A percentile compares a stretch with the other conserved stretches of the same genome.
Conservation (phyloP, 2,113 vertebrate genomes). For the Colaptes auratus region DNA sequence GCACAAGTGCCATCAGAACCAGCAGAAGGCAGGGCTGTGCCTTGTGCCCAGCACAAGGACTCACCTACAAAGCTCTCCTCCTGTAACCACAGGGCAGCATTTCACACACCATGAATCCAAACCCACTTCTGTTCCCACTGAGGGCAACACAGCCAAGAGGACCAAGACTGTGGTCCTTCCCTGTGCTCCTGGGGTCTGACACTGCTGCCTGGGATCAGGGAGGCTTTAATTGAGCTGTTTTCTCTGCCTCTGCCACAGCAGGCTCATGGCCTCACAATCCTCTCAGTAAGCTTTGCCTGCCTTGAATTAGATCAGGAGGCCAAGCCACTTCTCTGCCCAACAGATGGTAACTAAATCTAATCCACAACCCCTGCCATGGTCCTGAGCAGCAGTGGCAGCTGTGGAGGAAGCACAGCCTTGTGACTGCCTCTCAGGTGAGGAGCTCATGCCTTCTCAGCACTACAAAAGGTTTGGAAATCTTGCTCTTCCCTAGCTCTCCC, state of each 20-base stretch:
- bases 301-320: conserved; percentile 20
- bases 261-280: background rate
- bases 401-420: background rate
- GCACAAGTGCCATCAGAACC: background rate
- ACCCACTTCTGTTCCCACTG: background rate
- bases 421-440: background rate
- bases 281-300: conserved; percentile 15
- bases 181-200: fast-evolving
- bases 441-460: background rate
- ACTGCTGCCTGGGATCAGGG: background rate
- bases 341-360: conserved; percentile 42
- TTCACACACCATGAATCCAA: fast-evolving
- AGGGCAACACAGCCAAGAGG: background rate
- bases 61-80: fast-evolving
- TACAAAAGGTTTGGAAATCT: background rate
- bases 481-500: background rate
- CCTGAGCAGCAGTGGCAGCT: background rate
- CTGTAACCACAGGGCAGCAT: fast-evolving
- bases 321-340: background rate
- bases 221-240: background rate
- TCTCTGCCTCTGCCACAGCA: background rate
- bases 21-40: background rate
- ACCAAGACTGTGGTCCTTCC: fast-evolving
- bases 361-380: background rate
- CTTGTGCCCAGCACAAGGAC: background rate